These are phyloP conservation scores for Pachydiplax longipennis DNA, from an alignment of 2,888 invertebrate species.

Conservation along the genomic window DNA sequence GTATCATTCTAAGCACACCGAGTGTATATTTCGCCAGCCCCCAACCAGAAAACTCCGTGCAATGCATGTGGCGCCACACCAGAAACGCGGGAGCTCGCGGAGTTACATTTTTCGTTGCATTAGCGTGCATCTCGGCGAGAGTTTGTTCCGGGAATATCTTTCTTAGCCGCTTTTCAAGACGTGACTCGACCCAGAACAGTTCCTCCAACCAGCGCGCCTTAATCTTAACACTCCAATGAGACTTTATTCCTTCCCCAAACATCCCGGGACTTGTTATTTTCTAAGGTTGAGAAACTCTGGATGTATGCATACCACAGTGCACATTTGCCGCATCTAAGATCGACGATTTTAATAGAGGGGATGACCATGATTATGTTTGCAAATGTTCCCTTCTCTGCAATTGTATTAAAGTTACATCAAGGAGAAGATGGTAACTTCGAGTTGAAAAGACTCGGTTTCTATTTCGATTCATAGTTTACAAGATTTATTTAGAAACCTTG, in stretches of 20 bases:
- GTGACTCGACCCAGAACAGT: background rate
- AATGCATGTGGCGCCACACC: background rate
- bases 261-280: background rate
- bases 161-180: background rate
- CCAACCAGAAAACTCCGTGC: background rate
- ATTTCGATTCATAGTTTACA: too few species aligned
- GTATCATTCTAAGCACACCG: background rate
- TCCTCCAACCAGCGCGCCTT: background rate
- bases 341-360: background rate
- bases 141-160: background rate
- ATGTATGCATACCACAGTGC: background rate
- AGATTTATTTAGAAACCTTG: too few species aligned
- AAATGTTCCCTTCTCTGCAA: too few species aligned
- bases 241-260: background rate
- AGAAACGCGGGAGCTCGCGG: background rate
- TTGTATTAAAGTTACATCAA: too few species aligned
- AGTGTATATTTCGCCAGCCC: background rate
- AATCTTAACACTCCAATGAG: background rate
- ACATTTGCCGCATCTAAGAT: background rate
- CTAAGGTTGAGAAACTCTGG: background rate
- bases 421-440: too few species aligned
- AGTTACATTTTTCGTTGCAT: slow-evolving; percentile 9
- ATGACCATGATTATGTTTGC: too few species aligned
- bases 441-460: too few species aligned
- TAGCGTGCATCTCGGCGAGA: background rate